phyloP scores from a whole-genome alignment of 1,140 invertebrate species.

The Drosophila nebulosa region DNA sequence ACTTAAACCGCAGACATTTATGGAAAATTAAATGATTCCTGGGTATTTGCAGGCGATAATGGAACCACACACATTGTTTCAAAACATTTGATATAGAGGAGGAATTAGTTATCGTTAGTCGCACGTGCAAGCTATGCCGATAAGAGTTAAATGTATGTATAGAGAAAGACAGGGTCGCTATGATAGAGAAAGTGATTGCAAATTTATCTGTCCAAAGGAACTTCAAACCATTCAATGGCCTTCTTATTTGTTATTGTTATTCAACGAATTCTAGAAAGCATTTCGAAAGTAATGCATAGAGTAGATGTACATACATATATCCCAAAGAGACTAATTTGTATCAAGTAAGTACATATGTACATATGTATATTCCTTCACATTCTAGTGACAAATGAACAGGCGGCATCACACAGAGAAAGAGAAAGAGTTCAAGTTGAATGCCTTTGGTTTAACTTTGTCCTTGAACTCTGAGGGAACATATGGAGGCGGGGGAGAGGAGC shows the following conservation, averaged over 20 bases:
- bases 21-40: no score
- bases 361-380: not conserved
- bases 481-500: not conserved
- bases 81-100: not conserved
- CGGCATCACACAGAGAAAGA: not conserved
- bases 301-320: not conserved
- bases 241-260: not conserved
- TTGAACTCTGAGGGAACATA: conserved; percentile 25
- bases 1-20: no score
- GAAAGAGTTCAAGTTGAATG: conserved; percentile 39
- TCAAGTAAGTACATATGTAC: no score
- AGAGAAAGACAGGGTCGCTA: no score
- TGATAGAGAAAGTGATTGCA: no score
- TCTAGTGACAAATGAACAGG: not conserved
- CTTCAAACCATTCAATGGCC: not conserved
- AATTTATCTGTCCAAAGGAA: no score
- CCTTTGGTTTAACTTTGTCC: conserved; percentile 42
- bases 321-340: conserved; percentile 2
- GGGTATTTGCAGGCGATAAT: no score
- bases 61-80: no score
- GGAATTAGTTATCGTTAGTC: not conserved
- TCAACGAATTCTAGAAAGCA: not conserved
- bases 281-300: not conserved
- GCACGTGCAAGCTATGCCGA: not conserved
- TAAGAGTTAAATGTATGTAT: not conserved